phyloP scores from a whole-genome alignment of 2,888 invertebrate genomes.

The Cenopis cana region DNA sequence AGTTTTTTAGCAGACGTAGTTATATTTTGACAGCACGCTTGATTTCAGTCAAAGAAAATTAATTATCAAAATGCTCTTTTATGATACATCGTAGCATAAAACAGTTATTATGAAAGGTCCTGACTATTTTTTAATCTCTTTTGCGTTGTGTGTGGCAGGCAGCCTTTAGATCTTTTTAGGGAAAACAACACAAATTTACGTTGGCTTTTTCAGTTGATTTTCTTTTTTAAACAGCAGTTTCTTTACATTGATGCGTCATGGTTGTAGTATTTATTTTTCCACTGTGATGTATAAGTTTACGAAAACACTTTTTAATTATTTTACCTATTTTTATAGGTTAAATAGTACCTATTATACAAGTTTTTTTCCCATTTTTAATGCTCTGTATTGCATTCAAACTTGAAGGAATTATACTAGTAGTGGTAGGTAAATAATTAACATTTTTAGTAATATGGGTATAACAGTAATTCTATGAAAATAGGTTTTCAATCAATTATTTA shows the following conservation, averaged over 20 bases:
- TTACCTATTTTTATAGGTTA: too few relatives aligned
- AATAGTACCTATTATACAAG: too few relatives aligned
- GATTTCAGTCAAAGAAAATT: slow-evolving; percentile 9
- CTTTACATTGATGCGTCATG: not conserved
- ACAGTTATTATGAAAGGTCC: slow-evolving; percentile 27
- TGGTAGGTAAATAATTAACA: too few relatives aligned
- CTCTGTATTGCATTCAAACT: too few relatives aligned
- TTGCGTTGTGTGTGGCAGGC: slow-evolving; percentile 16
- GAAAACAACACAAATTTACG: slow-evolving; percentile 21
- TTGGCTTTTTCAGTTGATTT: not conserved
- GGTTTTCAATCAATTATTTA: too few relatives aligned
- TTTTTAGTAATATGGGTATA: too few relatives aligned
- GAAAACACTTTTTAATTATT: too few relatives aligned
- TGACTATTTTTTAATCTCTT: slow-evolving; percentile 12
- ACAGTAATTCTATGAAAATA: too few relatives aligned
- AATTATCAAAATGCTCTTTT: slow-evolving; percentile 15
- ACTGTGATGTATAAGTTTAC: not conserved
- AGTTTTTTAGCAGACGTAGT: slow-evolving; percentile 4
- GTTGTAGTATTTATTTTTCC: not conserved
- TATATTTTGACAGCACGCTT: not conserved
- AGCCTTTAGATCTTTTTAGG: slow-evolving; percentile 28
- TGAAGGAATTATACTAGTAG: too few relatives aligned
- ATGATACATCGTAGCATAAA: slow-evolving; percentile 4
- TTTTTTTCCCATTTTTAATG: too few relatives aligned
- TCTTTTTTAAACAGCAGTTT: not conserved